These are phyloP conservation scores for Octopus sinensis DNA, from an alignment of 1,140 invertebrate genomes.

Conservation along the genomic window DNA sequence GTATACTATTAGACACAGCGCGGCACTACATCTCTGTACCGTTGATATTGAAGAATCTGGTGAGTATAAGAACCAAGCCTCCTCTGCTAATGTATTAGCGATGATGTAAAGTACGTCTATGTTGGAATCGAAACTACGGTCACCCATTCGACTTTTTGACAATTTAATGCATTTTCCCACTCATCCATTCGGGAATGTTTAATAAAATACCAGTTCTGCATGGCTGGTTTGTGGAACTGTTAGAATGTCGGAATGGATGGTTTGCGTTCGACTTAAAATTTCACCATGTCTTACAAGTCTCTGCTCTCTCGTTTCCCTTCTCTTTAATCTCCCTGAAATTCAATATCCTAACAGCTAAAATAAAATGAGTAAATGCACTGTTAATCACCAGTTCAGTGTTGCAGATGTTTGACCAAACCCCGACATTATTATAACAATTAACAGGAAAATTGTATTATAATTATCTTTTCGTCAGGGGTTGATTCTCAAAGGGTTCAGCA, in stretches of 20 bases:
- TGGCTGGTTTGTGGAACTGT: neutral
- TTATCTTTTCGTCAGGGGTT: no score
- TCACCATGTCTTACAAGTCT: no score
- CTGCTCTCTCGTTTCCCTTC: no score
- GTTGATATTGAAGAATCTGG: constrained; percentile 32
- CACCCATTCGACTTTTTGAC: neutral
- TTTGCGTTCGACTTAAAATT: no score
- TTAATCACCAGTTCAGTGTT: no score
- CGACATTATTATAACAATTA: no score
- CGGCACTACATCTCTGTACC: constrained; percentile 56
- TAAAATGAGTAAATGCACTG: no score
- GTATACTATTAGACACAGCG: constrained; percentile 59
- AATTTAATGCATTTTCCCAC: neutral
- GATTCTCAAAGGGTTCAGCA: no score
- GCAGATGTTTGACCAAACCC: no score
- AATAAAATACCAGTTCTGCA: neutral
- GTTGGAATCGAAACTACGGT: neutral
- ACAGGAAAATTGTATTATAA: no score
- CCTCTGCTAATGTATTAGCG: neutral
- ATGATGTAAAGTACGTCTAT: neutral
- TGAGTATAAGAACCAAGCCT: constrained; percentile 14
- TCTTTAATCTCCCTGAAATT: no score
- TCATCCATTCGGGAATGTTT: neutral
- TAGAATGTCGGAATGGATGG: neutral
- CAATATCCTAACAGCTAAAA: no score